A percentile compares a stretch with the other conserved stretches of the same genome.
Conservation (phyloP, 2,888 invertebrate species). For the Argyra leucocephala region DNA sequence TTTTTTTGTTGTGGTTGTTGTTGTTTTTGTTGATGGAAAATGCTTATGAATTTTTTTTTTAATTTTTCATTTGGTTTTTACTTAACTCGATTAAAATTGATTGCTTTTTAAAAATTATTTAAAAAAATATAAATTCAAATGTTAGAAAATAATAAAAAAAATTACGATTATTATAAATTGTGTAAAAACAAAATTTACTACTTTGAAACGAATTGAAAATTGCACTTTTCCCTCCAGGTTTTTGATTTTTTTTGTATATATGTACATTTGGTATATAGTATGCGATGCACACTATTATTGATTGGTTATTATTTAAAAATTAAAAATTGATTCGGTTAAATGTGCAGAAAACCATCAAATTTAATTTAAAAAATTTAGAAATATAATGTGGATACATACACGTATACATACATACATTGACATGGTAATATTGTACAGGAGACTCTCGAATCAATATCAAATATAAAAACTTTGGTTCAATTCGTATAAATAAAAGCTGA, state of each 20-base stretch:
- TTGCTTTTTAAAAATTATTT: too few species aligned
- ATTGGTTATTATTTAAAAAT: neutral
- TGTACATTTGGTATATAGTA: neutral
- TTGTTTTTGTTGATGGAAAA: neutral
- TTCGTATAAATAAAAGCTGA: too few species aligned
- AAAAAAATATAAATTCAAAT: too few species aligned
- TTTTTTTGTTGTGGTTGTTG: neutral
- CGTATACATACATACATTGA: neutral
- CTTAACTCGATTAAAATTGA: too few species aligned
- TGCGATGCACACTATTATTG: neutral
- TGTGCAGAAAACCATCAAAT: slow-evolving; percentile 1
- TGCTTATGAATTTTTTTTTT: too few species aligned
- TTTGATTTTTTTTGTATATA: neutral
- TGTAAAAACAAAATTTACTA: neutral
- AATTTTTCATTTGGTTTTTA: too few species aligned
- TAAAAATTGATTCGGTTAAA: neutral
- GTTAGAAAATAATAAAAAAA: too few species aligned
- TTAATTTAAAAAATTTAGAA: too few species aligned
- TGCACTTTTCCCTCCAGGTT: neutral
- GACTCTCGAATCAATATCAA: too few species aligned
- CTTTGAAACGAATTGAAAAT: neutral
- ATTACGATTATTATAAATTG: too few species aligned
- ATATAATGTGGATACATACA: neutral
- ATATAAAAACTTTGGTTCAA: too few species aligned
- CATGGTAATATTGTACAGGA: too few species aligned